A percentile compares a stretch with the other conserved stretches of the same genome.
These are phyloP conservation scores for Trichosurus vulpecula DNA, from an alignment of 2,797 vertebrate species.

Conservation along the genomic window DNA sequence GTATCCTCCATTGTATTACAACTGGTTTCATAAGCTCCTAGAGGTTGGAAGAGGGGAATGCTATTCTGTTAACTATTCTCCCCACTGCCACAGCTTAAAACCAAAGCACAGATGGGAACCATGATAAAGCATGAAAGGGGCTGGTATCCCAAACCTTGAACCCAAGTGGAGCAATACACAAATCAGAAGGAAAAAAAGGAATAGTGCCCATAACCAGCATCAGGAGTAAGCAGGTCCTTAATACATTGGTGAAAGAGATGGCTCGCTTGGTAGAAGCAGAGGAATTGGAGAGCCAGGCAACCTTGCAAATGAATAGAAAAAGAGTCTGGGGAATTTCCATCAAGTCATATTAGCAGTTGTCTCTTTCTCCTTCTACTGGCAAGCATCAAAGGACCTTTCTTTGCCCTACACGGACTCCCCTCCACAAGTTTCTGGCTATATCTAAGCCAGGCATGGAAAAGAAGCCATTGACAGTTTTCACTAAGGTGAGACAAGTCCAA, in stretches of 20 bases:
- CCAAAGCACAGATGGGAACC: not conserved
- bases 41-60: not conserved
- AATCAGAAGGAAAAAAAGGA: not conserved
- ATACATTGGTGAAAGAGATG: not conserved
- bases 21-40: not conserved
- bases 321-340: not conserved
- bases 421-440: not conserved
- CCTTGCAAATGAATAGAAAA: not conserved
- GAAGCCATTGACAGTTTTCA: conserved; percentile 11
- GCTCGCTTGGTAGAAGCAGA: not conserved
- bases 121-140: not conserved
- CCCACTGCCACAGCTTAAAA: not conserved
- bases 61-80: not conserved
- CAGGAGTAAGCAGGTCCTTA: not conserved
- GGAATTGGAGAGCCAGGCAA: not conserved
- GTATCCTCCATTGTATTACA: not conserved
- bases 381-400: not conserved
- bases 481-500: not conserved
- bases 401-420: not conserved
- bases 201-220: not conserved
- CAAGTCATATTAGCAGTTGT: not conserved
- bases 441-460: not conserved
- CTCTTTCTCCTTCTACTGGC: not conserved
- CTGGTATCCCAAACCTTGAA: not conserved
- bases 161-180: not conserved